Evolutionary conservation across 2,113 vertebrate species (phyloP), one percentile per base, ranked within the genome.

Genomic region (Pyxicephalus adspersus): DNA sequence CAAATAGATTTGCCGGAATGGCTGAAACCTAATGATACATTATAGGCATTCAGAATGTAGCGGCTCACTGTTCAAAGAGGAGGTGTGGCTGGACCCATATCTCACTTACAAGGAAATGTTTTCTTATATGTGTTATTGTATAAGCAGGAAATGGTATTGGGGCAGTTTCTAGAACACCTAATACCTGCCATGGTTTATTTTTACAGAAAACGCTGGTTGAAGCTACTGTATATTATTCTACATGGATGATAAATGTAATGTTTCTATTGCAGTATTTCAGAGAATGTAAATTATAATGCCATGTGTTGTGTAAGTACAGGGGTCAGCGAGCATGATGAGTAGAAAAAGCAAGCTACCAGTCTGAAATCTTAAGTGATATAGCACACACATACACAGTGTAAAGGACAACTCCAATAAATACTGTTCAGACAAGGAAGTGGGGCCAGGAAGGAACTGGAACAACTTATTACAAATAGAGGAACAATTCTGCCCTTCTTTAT

Each of bases 221-320:
- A 23, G 54, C 54, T 73, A 73, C 70, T 73, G 70, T 73, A 74
- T 74, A 74, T 74, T 74, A 74, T 74, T 60, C 9, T 38, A 74
- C 9, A 34, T 25, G 5, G 16, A 38, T 73, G 55, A 29, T 31
- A 58, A 28, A 28, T 60, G 71, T 60, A 34, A 74, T 38, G 71
- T 60, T 23, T 61, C 25, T 25, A 25, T 25, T 61, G 58, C 58
- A 61, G 22, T 61, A 23, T 25, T 26, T n/a, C 57, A 61, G 9
- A 61, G 16, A 61, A 61, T 61, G 58, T 61, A 22, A 61, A 25
- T 25, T 61, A 25, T 61, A 25, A 25, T 61, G 58, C 58, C 22
- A 25, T 61, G 58, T 61, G 22, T 61, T 15, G 58, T 25, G 15
- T 23, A 5, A 25, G 58, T 61, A 61, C 58, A 60, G 22, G 58